Evolutionary conservation across 2,113 vertebrate species (phyloP).

Genomic region (Gnathonemus echidnorhynchus): DNA sequence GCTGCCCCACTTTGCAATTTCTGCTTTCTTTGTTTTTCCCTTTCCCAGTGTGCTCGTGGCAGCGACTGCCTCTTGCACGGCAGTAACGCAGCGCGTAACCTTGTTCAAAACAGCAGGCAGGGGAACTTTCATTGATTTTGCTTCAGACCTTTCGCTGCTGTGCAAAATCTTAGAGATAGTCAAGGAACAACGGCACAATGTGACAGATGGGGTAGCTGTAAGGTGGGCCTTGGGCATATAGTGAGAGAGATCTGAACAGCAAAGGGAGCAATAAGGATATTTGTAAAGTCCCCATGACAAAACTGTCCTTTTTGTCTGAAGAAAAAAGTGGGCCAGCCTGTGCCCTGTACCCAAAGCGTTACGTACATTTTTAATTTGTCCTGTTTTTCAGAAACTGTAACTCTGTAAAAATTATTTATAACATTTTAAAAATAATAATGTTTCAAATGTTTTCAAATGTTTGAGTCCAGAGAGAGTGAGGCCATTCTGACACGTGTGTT

Average conservation of each 20-base stretch:
- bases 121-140: slow-evolving; percentile 1
- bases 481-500: background rate
- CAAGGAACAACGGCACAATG: background rate
- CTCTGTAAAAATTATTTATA: background rate
- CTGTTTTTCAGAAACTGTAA: too few relatives aligned
- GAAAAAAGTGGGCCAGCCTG: background rate
- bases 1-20: background rate
- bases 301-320: background rate
- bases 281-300: background rate
- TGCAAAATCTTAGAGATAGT: background rate
- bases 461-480: background rate
- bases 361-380: background rate
- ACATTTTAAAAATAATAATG: background rate
- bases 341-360: background rate
- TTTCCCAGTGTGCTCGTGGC: background rate
- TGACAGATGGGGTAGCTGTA: background rate
- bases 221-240: background rate
- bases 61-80: background rate
- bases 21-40: background rate
- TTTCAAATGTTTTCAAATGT: background rate
- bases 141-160: background rate
- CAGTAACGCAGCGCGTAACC: background rate
- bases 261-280: background rate
- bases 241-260: background rate
- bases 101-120: background rate